These are phyloP conservation scores for Drosophila pectinifera DNA, from an alignment of 1,140 invertebrate genomes.

Conservation along the genomic window DNA sequence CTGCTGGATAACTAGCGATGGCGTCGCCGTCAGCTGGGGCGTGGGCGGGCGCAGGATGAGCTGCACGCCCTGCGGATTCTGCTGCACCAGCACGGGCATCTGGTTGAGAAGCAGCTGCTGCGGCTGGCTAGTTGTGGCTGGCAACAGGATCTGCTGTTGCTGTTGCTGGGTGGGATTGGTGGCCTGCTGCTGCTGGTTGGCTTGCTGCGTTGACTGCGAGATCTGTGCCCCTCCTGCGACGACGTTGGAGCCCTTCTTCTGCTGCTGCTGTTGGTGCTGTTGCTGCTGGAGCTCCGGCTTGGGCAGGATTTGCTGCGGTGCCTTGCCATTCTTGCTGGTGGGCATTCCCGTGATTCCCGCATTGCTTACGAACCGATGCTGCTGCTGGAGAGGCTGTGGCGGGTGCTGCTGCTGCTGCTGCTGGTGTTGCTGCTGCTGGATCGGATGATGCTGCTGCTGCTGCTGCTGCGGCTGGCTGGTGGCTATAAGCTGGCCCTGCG, in stretches of 20 bases:
- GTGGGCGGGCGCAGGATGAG: conserved; percentile 86
- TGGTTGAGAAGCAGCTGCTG: conserved; percentile 83
- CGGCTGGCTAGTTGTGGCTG: conserved; percentile 67
- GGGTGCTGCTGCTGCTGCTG: conserved; percentile 46
- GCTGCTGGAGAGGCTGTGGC: conserved; percentile 52
- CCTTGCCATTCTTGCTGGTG: conserved; percentile 69
- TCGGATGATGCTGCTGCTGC: conserved; percentile 55
- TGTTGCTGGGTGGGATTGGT: conserved; percentile 48
- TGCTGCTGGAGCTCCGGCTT: conserved; percentile 66
- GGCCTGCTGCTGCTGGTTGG: conserved; percentile 62
- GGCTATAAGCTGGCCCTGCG: conserved; percentile 80
- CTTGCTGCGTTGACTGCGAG: conserved; percentile 73
- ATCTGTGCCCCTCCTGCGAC: conserved; percentile 57
- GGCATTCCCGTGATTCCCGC: conserved; percentile 54
- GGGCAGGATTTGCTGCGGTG: conserved; percentile 81
- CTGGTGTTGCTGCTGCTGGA: conserved; percentile 41
- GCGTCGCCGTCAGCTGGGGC: conserved; percentile 85
- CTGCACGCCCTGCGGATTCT: conserved; percentile 86
- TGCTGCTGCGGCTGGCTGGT: conserved; percentile 52
- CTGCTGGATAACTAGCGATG: conserved; percentile 85
- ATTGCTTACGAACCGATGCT: conserved; percentile 65
- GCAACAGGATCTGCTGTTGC: conserved; percentile 79
- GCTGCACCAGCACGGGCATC: conserved; percentile 84
- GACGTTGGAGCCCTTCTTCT: conserved; percentile 50
- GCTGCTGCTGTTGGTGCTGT: conserved; percentile 46